Evolutionary conservation across 2,113 vertebrate genomes (phyloP), one percentile per base, ranked within the genome.

Genomic region (Solea solea): DNA sequence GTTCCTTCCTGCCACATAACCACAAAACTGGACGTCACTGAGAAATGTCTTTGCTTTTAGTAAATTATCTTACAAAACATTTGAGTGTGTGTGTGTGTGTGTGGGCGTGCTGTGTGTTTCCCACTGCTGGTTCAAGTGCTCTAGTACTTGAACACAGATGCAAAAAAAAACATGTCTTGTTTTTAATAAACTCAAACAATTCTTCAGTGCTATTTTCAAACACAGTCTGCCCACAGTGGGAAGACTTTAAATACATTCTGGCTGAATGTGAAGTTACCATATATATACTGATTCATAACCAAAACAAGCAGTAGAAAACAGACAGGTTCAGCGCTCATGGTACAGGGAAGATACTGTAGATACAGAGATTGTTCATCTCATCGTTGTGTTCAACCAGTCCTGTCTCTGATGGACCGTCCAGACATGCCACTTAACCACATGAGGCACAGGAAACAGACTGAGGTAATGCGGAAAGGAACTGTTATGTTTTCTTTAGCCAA

Each of bases 391-490:
- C 46, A 12, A 42, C 25, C 49, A 46, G 68, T 49, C 48, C 27
- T 27, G 21, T 7, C 58, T 65, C 45, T 62, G 69, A 77, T 53
- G 41, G 54, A 52, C n/a, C 25, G 12, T 58, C 69, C 64, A 73
- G 72, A 81, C 78, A 3, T 57, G 56, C 62, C 61, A 70, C 66
- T 80, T 57, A 34, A 77, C 82, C 60, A 65, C 71, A 79, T 28
- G 4, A 66, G 58, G 68, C 59, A 16, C 76, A 65, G 72, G 73
- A 80, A 73, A 80, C 41, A 75, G 65, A 54, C 72, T 64, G 82
- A 83, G 69, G 78, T 81, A 67, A 84, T 61, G 73, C 59, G 64
- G 63, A 66, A 67, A 69, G 52, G 48, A 45, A 75, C 49, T 55
- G 69, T 34, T 65, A 7, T 51, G 25, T 64, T 54, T 70, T 50